phyloP scores from a whole-genome alignment of 2,113 vertebrate genomes.

The Dipodomys stephensi region DNA sequence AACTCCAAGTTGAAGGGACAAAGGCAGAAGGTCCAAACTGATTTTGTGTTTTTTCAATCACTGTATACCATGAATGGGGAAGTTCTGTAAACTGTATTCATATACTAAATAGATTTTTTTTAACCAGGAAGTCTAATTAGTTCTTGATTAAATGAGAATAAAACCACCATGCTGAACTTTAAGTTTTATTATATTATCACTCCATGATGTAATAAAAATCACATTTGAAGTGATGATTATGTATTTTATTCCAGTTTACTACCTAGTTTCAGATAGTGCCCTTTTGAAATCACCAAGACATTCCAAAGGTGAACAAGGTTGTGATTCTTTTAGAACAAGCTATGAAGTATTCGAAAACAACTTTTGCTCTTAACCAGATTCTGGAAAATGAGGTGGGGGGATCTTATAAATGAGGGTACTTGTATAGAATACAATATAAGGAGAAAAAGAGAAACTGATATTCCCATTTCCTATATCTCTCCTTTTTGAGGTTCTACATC shows the following conservation, averaged over 20 bases:
- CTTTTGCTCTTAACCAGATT: constrained; percentile 26
- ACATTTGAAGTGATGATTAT: constrained; percentile 4
- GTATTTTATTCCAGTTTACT: constrained; percentile 34
- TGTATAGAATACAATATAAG: constrained; percentile 31
- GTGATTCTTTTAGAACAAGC: background rate
- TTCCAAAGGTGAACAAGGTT: constrained; percentile 16
- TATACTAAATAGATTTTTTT: background rate
- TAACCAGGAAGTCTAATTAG: constrained; percentile 14
- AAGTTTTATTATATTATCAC: background rate
- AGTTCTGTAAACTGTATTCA: background rate
- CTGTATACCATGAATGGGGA: background rate
- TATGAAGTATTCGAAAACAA: constrained; percentile 49
- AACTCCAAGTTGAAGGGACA: background rate
- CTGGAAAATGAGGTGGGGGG: background rate
- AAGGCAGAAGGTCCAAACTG: background rate
- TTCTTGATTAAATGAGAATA: background rate
- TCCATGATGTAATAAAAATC: background rate
- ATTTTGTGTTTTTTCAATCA: constrained; percentile 6
- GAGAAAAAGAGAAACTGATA: background rate
- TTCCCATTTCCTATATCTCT: constrained; percentile 9
- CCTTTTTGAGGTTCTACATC: background rate
- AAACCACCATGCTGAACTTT: background rate
- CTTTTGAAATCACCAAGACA: constrained; percentile 30
- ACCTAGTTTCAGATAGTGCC: constrained; percentile 27
- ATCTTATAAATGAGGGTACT: background rate